phyloP scores from a whole-genome alignment of 2,113 vertebrate species.

The Noturus placidus region DNA sequence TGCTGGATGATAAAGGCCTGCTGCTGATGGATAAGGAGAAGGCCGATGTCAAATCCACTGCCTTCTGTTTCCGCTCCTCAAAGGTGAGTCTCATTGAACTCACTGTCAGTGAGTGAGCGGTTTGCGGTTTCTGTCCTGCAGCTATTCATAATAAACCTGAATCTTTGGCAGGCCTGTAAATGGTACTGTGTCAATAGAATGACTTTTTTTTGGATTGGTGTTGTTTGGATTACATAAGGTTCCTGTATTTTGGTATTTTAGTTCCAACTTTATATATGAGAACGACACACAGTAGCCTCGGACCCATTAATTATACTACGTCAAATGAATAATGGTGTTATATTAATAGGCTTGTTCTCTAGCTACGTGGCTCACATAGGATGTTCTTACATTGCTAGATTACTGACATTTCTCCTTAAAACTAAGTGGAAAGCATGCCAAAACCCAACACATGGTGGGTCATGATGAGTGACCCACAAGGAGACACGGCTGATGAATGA shows the following conservation, averaged over 20 bases:
- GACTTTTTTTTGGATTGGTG: neutral
- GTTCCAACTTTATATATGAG: neutral
- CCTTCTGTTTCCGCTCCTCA: conserved; percentile 92
- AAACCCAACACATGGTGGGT: neutral
- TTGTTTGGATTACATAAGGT: neutral
- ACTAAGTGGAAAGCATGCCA: neutral
- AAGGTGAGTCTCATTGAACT: conserved; percentile 75
- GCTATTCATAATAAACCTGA: neutral
- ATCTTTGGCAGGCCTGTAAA: neutral
- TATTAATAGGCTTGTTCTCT: neutral
- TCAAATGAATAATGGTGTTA: neutral
- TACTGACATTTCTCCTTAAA: no score
- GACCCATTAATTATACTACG: neutral
- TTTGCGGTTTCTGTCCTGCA: neutral
- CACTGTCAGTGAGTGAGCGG: neutral
- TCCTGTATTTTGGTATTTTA: neutral
- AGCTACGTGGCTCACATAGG: neutral
- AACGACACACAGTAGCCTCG: no score
- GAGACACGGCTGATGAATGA: neutral
- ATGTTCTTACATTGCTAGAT: neutral
- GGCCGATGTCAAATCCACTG: conserved; percentile 90
- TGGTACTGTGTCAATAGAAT: no score
- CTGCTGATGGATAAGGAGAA: conserved; percentile 91
- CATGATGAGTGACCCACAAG: neutral
- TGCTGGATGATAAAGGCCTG: conserved; percentile 86